phyloP scores from a whole-genome alignment of 2,113 vertebrate genomes.

The Trinectes maculatus region DNA sequence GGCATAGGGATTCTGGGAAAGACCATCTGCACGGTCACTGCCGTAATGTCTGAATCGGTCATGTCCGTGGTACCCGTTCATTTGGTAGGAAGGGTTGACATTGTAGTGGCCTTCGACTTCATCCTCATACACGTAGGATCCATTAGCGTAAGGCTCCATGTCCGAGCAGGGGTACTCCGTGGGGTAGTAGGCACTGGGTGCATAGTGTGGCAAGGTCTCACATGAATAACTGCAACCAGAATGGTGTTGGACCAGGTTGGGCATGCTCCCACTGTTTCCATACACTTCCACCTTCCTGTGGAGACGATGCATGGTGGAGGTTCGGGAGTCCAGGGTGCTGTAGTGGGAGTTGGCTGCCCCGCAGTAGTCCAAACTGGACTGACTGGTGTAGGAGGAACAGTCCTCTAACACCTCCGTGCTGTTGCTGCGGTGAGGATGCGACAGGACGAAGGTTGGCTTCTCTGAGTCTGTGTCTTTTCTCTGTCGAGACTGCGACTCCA shows the following conservation, averaged over 20 bases:
- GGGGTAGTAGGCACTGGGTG: conserved; percentile 86
- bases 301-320: conserved; percentile 81
- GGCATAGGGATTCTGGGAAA: conserved; percentile 92
- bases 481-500: conserved; percentile 89
- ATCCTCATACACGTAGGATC: conserved; percentile 88
- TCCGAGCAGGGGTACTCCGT: conserved; percentile 84
- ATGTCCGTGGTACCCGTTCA: conserved; percentile 86
- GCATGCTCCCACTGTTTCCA: conserved; percentile 92
- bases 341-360: conserved; percentile 79
- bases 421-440: conserved; percentile 89
- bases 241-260: conserved; percentile 92
- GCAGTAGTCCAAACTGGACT: conserved; percentile 91
- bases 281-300: conserved; percentile 88
- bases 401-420: conserved; percentile 93
- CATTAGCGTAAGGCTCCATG: conserved; percentile 83
- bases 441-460: conserved; percentile 86
- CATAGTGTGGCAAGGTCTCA: conserved; percentile 83
- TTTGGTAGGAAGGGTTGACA: conserved; percentile 90
- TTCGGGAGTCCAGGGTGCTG: conserved; percentile 82
- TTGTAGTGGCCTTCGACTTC: conserved; percentile 95
- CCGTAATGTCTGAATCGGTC: conserved; percentile 88
- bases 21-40: conserved; percentile 82
- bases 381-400: conserved; percentile 92
- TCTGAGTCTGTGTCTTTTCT: conserved; percentile 81
- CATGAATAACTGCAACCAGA: conserved; percentile 80